Evolutionary conservation across 53 echinoderm and acorn worm genomes (phyloP).

Genomic region (Temnopleurus reevesii): DNA sequence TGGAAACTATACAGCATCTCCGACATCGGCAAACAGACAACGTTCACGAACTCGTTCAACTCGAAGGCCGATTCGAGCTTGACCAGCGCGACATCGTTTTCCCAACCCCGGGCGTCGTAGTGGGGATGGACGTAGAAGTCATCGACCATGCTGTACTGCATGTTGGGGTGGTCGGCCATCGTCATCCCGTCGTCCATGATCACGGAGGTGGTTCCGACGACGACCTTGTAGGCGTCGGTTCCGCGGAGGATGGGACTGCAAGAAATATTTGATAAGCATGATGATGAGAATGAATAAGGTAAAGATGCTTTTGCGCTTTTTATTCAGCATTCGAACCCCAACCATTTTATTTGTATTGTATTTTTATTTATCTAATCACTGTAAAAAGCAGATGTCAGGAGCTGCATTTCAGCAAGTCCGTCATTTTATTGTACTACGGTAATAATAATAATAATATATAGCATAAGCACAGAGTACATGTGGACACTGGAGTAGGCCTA

Average conservation of each 20-base stretch:
- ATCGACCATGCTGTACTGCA: conserved; percentile 18
- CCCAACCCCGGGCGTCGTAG: neutral
- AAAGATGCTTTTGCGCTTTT: too few species aligned
- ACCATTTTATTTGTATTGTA: too few species aligned
- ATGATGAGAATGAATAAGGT: too few species aligned
- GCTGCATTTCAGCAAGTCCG: too few species aligned
- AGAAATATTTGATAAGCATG: too few species aligned
- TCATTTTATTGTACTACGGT: too few species aligned
- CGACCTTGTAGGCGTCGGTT: conserved; percentile 6
- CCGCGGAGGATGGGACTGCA: conserved; percentile 19
- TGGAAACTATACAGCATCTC: conserved; percentile 8
- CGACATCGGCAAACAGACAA: conserved; percentile 28
- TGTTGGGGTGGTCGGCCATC: conserved; percentile 8
- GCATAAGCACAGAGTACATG: too few species aligned
- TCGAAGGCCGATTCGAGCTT: conserved; percentile 19
- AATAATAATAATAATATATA: too few species aligned
- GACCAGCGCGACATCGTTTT: conserved; percentile 35
- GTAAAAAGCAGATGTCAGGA: too few species aligned
- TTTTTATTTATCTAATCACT: too few species aligned
- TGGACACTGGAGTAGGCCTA: too few species aligned
- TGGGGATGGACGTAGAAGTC: conserved; percentile 42
- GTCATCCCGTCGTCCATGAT: neutral
- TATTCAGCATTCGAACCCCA: too few species aligned
- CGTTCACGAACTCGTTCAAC: conserved; percentile 25
- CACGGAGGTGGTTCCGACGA: conserved; percentile 38